These are phyloP conservation scores for Suncus etruscus DNA, from an alignment of 2,113 vertebrate genomes.

Conservation along the genomic window DNA sequence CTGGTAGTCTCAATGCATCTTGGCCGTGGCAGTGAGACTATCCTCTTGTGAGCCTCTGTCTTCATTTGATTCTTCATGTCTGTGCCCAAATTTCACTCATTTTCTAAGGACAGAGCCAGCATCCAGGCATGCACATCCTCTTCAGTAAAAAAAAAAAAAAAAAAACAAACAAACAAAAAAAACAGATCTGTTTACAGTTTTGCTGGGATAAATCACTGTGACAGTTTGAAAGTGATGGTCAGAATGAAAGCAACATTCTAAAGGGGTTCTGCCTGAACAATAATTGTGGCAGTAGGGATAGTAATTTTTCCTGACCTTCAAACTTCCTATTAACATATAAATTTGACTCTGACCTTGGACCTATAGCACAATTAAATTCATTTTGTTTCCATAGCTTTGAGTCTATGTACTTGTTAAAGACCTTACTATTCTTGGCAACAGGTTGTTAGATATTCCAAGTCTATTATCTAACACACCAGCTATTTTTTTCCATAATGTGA, in stretches of 20 bases:
- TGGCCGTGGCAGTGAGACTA: no score
- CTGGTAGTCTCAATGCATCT: no score
- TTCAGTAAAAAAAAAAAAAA: not conserved
- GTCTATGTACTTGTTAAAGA: slow-evolving; percentile 12
- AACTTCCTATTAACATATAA: not conserved
- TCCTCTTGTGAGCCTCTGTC: not conserved
- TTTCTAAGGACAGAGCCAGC: not conserved
- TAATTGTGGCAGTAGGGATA: fast-evolving
- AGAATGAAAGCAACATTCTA: not conserved
- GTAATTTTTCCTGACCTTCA: not conserved
- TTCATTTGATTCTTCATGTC: not conserved
- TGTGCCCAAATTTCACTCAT: not conserved
- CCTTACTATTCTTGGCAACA: not conserved
- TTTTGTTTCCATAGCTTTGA: not conserved
- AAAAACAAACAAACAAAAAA: no score
- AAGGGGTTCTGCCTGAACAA: not conserved
- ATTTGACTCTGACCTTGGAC: not conserved
- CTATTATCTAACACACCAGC: slow-evolving; percentile 10
- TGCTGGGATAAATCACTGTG: not conserved
- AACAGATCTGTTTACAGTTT: not conserved
- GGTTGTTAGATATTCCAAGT: not conserved
- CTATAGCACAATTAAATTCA: not conserved
- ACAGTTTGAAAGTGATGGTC: not conserved
- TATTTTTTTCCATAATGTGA: not conserved
- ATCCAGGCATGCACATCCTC: not conserved